phyloP scores from a whole-genome alignment of 1,140 invertebrate species.

The Bombus difficillimus region DNA sequence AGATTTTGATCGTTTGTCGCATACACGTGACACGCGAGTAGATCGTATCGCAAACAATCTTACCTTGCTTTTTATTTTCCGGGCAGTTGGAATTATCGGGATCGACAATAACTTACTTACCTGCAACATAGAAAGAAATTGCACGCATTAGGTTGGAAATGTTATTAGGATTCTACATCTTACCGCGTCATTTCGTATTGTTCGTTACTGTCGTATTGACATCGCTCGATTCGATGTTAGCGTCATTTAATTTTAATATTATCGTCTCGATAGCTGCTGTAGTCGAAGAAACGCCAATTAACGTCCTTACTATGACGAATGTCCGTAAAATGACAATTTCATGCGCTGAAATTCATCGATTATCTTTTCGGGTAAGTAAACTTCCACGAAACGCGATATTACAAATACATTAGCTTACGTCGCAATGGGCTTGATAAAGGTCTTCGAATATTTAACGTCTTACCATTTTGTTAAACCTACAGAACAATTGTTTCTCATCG shows the following conservation, averaged over 20 bases:
- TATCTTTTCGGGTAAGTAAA: neutral
- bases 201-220: neutral
- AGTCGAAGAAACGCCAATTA: neutral
- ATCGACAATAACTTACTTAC: conserved; percentile 3
- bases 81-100: too few relatives aligned
- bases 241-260: neutral
- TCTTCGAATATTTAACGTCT: neutral
- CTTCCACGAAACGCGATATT: neutral
- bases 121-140: conserved; percentile 37
- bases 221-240: neutral
- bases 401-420: neutral
- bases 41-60: rapidly evolving
- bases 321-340: neutral
- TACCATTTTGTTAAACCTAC: neutral
- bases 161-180: neutral
- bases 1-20: neutral
- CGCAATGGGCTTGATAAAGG: too few relatives aligned
- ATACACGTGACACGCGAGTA: too few relatives aligned
- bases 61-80: neutral
- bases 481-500: neutral
- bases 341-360: neutral
- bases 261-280: neutral
- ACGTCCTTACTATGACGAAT: neutral
- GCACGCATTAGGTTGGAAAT: too few relatives aligned
- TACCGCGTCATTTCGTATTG: neutral